phyloP scores from a whole-genome alignment of 2,113 vertebrate species.

The Perccottus glenii region DNA sequence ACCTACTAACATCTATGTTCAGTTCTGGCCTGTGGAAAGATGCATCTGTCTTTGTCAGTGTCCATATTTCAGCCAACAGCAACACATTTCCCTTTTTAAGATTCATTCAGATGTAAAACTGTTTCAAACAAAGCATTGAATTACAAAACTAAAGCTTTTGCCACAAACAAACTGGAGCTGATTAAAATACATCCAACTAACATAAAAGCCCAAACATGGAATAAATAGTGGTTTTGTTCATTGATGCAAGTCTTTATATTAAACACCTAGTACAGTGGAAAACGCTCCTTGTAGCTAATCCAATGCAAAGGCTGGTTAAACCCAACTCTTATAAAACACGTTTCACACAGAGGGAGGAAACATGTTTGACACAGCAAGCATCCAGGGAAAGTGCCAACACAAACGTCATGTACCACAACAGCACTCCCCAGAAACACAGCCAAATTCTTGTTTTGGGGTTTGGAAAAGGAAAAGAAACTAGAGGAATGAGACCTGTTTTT shows the following conservation, averaged over 20 bases:
- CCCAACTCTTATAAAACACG: slow-evolving; percentile 10
- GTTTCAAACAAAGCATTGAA: slow-evolving; percentile 7
- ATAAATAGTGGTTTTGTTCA: slow-evolving; percentile 7
- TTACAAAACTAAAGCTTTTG: slow-evolving; percentile 8
- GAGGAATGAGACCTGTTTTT: background rate
- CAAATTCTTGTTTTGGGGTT: slow-evolving; percentile 21
- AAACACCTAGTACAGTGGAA: background rate
- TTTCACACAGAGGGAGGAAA: slow-evolving; percentile 39
- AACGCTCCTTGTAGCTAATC: slow-evolving; percentile 11
- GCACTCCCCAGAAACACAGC: slow-evolving; percentile 6
- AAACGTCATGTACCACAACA: slow-evolving; percentile 30
- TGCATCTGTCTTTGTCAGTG: background rate
- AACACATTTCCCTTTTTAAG: background rate
- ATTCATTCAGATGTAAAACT: too few species aligned
- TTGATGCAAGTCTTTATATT: background rate
- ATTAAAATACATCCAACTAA: background rate
- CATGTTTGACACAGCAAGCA: slow-evolving; percentile 11
- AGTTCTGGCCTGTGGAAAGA: background rate
- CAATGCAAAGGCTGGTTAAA: slow-evolving; percentile 17
- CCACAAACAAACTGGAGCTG: slow-evolving; percentile 3
- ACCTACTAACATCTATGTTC: background rate
- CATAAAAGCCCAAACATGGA: slow-evolving; percentile 2
- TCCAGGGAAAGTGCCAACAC: slow-evolving; percentile 23
- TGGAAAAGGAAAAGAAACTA: background rate
- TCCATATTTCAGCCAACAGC: background rate